Evolutionary conservation across 2,888 invertebrate species (phyloP), one percentile per base, ranked within the genome.

Genomic region (Ptychoptera albimana): DNA sequence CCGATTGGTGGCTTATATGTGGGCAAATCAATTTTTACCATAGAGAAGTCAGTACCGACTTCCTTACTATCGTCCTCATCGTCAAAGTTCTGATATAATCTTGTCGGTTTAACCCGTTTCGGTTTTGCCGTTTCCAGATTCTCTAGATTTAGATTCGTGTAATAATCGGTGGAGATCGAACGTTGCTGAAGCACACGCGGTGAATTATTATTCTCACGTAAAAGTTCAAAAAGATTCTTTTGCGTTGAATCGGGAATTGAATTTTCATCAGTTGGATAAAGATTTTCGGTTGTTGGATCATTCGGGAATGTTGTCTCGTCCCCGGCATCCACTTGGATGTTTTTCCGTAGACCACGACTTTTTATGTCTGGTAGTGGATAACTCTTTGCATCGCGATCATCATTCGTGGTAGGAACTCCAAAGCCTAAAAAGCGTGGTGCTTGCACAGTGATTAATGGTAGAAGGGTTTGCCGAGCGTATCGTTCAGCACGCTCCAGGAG

Each of bases 401-500:
- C 60, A 4, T 23, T 23, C 23, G 3, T 7, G 3, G 23, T 23
- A 7, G 23, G 23, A 23, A 23, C 23, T 23, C 23, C 23, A 52
- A 75, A 74, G 51, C 75, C 71, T 9, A 76, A 75, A 48, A 84
- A 74, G 46, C 76, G 76, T 0, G 85, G 84, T 1, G 84, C 82
- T 60, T 84, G 82, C 38, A 80, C 80, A 11, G 83, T 83, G 9
- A 85, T 82, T 7, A 85, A 60, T 1, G 84, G 84, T 43, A 84
- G 60, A 2, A 85, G 67, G 0, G 82, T 84, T 58, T 83, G 80
- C 43, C 83, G 70, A 0, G 86, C 84, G 59, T 86, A 86, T 41
- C 78, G 72, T 56, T 87, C 87, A 0, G 86, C 87, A 52, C 84
- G 77, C 35, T 85, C 81, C 39, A 88, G 73, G 60, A 88, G 76